Conservation (phyloP, 2,888 invertebrate genomes). For the Patella caerulea region DNA sequence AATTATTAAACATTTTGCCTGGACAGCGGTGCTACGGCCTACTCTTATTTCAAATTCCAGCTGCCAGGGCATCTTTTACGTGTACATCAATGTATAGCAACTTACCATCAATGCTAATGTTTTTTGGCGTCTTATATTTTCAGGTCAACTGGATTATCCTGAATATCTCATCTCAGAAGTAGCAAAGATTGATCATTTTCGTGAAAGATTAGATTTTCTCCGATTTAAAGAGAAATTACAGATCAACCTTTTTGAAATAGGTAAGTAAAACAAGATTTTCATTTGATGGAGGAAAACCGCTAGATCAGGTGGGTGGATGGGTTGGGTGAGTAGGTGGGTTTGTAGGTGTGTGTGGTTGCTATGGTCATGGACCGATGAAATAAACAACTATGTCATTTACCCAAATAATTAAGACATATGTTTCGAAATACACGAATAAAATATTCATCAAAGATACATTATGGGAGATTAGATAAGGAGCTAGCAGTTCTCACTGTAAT, state of each 20-base stretch:
- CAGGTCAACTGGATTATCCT: slow-evolving; percentile 64
- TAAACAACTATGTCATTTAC: background rate
- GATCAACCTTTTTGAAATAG: slow-evolving; percentile 67
- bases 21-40: no score
- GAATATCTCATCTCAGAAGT: slow-evolving; percentile 66
- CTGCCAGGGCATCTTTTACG: no score
- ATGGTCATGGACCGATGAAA: background rate
- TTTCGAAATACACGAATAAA: no score
- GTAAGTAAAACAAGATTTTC: slow-evolving; percentile 38
- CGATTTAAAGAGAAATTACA: slow-evolving; percentile 62
- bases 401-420: no score
- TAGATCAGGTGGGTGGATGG: background rate
- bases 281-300: background rate
- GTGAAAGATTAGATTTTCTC: slow-evolving; percentile 65
- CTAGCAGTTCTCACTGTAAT: no score
- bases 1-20: no score
- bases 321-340: background rate
- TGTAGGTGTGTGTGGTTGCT: background rate
- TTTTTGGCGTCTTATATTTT: slow-evolving; percentile 9
- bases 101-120: background rate
- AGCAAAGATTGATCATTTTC: slow-evolving; percentile 65
- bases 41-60: no score
- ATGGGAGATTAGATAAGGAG: no score
- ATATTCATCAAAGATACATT: no score
- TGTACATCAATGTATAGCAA: no score